These are phyloP conservation scores for Cephalopholis sonnerati DNA, from an alignment of 2,113 vertebrate species.

Conservation along the genomic window DNA sequence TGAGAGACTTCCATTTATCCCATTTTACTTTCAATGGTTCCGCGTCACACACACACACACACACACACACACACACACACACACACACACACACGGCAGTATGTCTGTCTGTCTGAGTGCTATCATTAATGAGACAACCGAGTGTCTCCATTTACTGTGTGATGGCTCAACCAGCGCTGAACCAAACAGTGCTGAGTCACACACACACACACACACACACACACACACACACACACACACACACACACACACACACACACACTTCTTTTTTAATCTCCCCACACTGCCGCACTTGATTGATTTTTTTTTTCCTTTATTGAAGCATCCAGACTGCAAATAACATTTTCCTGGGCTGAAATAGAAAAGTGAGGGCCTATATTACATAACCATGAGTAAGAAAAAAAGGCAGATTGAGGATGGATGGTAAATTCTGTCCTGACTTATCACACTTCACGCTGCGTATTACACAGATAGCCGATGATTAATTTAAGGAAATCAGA, in stretches of 20 bases:
- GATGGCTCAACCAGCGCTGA: neutral
- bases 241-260: conserved; percentile 13
- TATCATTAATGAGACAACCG: conserved; percentile 27
- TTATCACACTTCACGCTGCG: neutral
- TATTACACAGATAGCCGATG: neutral
- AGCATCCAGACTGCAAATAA: conserved; percentile 1
- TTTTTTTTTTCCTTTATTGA: neutral
- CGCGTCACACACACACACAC: neutral
- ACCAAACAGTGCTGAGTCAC: neutral
- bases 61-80: conserved; percentile 14
- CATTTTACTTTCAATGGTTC: too few species aligned
- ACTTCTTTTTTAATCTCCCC: neutral
- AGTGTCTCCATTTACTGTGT: conserved; percentile 26
- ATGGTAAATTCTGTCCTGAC: neutral
- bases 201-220: neutral
- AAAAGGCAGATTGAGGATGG: neutral
- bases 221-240: neutral
- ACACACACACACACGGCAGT: neutral
- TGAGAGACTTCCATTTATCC: conserved; percentile 1
- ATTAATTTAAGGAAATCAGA: conserved; percentile 2
- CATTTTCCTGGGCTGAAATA: neutral
- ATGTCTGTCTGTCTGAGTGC: neutral
- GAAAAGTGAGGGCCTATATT: neutral
- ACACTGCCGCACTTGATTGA: neutral
- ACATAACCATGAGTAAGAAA: neutral